Percentiles rank a stretch among this genome's conserved stretches.
Evolutionary conservation across 64 coral and sea anemone genomes (phyloP).

Genomic region (Stylophora pistillata): DNA sequence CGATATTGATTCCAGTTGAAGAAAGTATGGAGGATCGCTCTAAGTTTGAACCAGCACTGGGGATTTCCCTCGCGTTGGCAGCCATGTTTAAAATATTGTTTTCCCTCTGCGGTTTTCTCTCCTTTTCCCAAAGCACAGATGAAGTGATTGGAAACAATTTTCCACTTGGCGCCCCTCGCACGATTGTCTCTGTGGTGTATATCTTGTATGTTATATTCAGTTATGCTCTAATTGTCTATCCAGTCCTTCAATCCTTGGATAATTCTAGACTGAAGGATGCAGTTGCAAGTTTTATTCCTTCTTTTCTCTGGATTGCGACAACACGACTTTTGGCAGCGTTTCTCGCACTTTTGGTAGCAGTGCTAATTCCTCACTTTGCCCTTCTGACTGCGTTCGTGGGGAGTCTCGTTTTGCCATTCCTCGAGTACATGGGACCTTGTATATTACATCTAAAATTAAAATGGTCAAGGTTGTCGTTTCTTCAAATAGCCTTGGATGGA

Average conservation of each 20-base stretch:
- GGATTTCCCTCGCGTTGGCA: not conserved
- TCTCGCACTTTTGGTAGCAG: not conserved
- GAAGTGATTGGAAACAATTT: constrained; percentile 11
- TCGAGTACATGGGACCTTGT: not conserved
- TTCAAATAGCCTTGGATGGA: not conserved
- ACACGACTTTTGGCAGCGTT: not conserved
- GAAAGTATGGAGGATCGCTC: constrained; percentile 5
- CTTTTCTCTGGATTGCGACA: not conserved
- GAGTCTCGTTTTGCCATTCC: not conserved
- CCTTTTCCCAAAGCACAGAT: not conserved
- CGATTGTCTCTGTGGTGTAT: not conserved
- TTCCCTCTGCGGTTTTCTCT: not conserved
- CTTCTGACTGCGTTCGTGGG: not conserved
- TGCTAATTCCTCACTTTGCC: not conserved
- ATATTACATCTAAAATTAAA: not conserved
- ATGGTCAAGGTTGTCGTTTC: not conserved
- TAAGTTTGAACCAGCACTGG: not conserved
- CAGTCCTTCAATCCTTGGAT: not conserved
- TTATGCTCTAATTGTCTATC: not conserved
- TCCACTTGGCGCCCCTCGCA: not conserved
- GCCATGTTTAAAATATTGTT: not conserved
- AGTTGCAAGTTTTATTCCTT: not conserved
- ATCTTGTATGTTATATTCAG: constrained; percentile 1
- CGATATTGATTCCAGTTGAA: not conserved
- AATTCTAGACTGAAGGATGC: not conserved